These are phyloP conservation scores for Melipona bicolor DNA, from an alignment of 2,888 invertebrate genomes.

Conservation along the genomic window DNA sequence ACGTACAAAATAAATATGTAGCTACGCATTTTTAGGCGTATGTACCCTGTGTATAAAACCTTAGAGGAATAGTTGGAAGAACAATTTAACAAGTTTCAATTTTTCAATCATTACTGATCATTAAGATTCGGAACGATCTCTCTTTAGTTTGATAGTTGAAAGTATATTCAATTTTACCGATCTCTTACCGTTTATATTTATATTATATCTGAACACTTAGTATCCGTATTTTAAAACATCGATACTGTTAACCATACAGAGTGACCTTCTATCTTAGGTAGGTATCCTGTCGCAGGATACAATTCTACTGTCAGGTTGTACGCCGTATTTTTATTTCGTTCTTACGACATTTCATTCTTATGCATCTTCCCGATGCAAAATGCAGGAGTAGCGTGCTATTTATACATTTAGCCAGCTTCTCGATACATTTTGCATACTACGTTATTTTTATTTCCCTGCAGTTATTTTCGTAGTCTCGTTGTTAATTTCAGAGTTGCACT, in stretches of 20 bases:
- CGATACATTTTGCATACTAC: background rate
- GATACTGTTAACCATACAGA: background rate
- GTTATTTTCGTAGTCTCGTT: background rate
- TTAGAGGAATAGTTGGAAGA: background rate
- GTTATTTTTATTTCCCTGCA: background rate
- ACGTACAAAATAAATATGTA: no score
- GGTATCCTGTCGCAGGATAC: background rate
- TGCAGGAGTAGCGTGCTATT: background rate
- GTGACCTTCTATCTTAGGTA: background rate
- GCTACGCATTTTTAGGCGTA: background rate
- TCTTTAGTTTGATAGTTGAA: background rate
- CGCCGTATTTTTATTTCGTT: background rate
- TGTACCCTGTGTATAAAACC: background rate
- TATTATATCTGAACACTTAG: background rate
- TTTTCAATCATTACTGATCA: background rate
- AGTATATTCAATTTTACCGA: background rate
- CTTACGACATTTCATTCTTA: background rate
- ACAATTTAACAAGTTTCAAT: background rate
- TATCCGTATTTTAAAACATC: conserved; percentile 12
- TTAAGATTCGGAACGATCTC: background rate
- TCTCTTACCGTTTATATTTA: no score
- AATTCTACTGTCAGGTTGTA: background rate
- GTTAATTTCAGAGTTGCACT: background rate
- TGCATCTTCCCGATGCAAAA: background rate
- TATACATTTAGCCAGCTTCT: no score